Conservation (phyloP, 2,888 invertebrate species). For the Rutpela maculata region DNA sequence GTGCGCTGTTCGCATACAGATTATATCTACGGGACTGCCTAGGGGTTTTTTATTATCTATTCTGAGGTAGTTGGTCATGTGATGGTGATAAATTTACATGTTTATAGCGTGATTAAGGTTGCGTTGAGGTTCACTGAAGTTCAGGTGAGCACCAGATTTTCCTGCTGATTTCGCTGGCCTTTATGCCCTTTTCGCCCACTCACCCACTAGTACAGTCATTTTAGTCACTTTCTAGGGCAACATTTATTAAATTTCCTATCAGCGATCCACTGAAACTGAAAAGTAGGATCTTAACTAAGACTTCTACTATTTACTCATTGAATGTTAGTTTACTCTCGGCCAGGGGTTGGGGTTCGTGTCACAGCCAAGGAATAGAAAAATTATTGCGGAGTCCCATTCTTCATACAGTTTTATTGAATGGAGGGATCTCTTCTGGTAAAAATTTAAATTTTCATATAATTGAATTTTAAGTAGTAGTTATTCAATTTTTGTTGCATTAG, state of each 20-base stretch:
- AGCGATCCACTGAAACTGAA: not conserved
- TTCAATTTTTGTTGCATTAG: no score
- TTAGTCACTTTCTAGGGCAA: not conserved
- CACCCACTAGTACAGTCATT: conserved; percentile 35
- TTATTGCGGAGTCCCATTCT: no score
- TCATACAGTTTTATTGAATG: no score
- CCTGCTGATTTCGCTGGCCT: conserved; percentile 49
- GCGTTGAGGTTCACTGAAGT: conserved; percentile 60
- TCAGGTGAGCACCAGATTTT: conserved; percentile 64
- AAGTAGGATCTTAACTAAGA: no score
- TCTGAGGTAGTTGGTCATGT: conserved; percentile 60
- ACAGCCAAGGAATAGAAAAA: no score
- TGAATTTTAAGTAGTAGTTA: no score
- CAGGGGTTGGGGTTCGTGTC: no score
- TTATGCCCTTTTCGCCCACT: conserved; percentile 43
- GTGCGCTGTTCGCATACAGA: conserved; percentile 33
- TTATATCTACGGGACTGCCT: conserved; percentile 39
- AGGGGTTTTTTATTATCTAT: conserved; percentile 60
- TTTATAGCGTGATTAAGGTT: conserved; percentile 65
- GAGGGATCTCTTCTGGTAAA: no score
- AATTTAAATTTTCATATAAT: no score
- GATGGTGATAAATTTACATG: conserved; percentile 66
- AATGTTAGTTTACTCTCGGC: no score
- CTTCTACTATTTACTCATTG: no score
- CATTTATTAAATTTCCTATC: not conserved